Percentiles rank a stretch among this genome's conserved stretches.
phyloP scores from a whole-genome alignment of 2,888 invertebrate genomes.

The Liposcelis brunnea region DNA sequence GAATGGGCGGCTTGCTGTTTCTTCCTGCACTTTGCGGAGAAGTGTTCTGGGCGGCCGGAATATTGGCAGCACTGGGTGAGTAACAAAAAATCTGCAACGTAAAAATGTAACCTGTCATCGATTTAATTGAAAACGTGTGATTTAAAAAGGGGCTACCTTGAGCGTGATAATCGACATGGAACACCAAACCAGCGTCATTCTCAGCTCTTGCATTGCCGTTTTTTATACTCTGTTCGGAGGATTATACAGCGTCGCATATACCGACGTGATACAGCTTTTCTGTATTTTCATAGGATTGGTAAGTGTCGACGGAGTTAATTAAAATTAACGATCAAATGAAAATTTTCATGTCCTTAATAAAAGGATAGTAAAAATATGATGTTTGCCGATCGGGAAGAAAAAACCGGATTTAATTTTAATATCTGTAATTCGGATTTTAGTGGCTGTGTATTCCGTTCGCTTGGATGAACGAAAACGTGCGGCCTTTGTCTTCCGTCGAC shows the following conservation, averaged over 20 bases:
- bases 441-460: conserved; percentile 98
- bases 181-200: conserved; percentile 78
- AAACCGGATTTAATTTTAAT: conserved; percentile 9
- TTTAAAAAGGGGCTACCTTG: conserved; percentile 68
- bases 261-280: conserved; percentile 94
- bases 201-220: conserved; percentile 90
- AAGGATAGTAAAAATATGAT: no score
- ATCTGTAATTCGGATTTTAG: conserved; percentile 24
- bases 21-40: conserved; percentile 94
- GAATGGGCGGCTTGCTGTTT: conserved; percentile 94
- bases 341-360: no score
- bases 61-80: conserved; percentile 80
- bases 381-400: not conserved
- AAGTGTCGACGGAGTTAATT: conserved; percentile 22
- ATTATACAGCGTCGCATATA: conserved; percentile 95
- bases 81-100: conserved; percentile 1
- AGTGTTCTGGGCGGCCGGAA: conserved; percentile 98
- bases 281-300: conserved; percentile 93
- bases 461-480: conserved; percentile 71
- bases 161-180: conserved; percentile 95
- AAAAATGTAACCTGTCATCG: no score
- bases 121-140: no score
- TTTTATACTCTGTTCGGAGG: conserved; percentile 97
- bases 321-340: no score
- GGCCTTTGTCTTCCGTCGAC: conserved; percentile 61